Evolutionary conservation across 2,797 vertebrate species (phyloP), one percentile per base, ranked within the genome.

Genomic region (Xiphorhynchus erythropygius): DNA sequence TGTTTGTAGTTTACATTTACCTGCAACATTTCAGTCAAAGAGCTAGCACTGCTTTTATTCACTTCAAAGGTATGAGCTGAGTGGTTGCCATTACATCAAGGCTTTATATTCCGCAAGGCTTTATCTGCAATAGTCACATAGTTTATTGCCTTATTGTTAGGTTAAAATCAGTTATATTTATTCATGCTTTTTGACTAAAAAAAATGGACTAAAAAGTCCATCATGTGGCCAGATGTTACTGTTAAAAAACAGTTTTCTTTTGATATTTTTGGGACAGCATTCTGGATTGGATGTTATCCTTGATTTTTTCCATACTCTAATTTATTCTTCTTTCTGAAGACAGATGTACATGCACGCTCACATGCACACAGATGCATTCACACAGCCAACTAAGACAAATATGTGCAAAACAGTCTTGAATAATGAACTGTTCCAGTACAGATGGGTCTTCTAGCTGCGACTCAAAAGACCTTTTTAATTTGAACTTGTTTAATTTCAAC

Each of bases 1-100:
- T 83, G 46, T 89, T 75, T 89, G 71, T 86, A 87, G 60, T 84
- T 93, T 84, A 89, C 18, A 71, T 85, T 89, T 91, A 62, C 62
- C 60, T 83, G 71, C 57, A 89, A 85, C 16, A 32, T 75, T 89
- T 94, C 78, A 85, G 68, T 87, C 78, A 76, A 82, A 42, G 6
- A 91, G 22, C 53, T 70, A 70, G 41, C 33, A n/a, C 53, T 77
- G 68, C 42, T 92, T 25, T 64, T 64, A 55, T 28, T 87, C 49
- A 82, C 62, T 92, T 91, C 87, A 91, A 94, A 93, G 79, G 25
- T 41, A 35, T 28, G 27, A 85, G 60, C 33, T 59, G 53, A 95
- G 32, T 62, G 78, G 42, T 59, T 94, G 52, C 75, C 79, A 53
- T 67, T 92, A 42, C 25, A 68, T 65, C 62, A 63, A 56, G 74